A percentile compares a stretch with the other conserved stretches of the same genome.
Conservation (phyloP, 2,888 invertebrate genomes). For the Eristalis pertinax region DNA sequence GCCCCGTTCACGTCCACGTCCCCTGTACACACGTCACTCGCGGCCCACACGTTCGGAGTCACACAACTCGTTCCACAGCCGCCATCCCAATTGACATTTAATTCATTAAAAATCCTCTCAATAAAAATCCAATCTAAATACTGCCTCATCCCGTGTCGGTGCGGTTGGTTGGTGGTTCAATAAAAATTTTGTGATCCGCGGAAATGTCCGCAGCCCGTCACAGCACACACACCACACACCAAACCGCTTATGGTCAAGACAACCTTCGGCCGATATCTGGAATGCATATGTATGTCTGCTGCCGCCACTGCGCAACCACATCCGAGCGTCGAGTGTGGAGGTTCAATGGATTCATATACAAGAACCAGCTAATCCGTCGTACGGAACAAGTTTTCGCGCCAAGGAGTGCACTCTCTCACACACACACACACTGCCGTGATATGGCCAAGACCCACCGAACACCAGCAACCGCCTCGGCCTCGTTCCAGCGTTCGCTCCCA, state of each 20-base stretch:
- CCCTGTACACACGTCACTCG: constrained; percentile 7
- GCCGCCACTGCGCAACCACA: constrained; percentile 22
- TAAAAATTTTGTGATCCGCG: constrained; percentile 64
- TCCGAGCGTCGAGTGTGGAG: constrained; percentile 10
- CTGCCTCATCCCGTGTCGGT: neutral
- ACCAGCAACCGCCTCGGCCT: constrained; percentile 3
- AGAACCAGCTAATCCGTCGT: constrained; percentile 66
- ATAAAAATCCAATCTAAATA: constrained; percentile 70
- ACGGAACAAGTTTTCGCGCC: constrained; percentile 70
- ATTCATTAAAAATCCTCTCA: constrained; percentile 67
- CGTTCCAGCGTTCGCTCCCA: too few relatives aligned
- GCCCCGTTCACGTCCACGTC: constrained; percentile 39
- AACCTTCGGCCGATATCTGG: constrained; percentile 58
- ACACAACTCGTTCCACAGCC: constrained; percentile 49
- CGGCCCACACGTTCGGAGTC: constrained; percentile 51
- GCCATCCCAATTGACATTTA: constrained; percentile 55
- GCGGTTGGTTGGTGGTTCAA: constrained; percentile 37
- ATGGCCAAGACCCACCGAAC: too few relatives aligned
- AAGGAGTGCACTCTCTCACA: constrained; percentile 20
- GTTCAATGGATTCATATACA: constrained; percentile 67
- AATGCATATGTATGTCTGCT: constrained; percentile 53
- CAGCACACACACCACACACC: neutral
- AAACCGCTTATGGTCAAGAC: constrained; percentile 58
- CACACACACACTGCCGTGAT: constrained; percentile 13
- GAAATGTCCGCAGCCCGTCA: constrained; percentile 53